phyloP scores from a whole-genome alignment of 2,888 invertebrate genomes.

The Globia sparganii region DNA sequence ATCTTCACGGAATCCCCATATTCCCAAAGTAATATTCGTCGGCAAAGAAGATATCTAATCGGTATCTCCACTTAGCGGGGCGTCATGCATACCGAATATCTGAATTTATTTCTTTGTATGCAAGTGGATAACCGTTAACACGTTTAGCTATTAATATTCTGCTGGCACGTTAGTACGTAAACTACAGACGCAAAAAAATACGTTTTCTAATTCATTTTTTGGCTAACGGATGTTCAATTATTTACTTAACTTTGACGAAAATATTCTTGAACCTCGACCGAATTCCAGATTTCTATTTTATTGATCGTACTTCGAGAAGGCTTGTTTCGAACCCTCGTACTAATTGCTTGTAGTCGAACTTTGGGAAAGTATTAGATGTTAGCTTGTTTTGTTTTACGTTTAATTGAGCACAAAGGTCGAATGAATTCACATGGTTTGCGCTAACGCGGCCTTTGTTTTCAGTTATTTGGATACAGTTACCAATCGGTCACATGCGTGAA shows the following conservation, averaged over 20 bases:
- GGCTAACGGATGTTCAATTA: slow-evolving; percentile 48
- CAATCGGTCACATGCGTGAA: slow-evolving; percentile 48
- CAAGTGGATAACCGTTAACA: slow-evolving; percentile 38
- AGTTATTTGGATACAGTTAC: slow-evolving; percentile 57
- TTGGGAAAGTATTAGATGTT: slow-evolving; percentile 50
- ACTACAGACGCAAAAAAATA: slow-evolving; percentile 34
- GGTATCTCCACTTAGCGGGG: slow-evolving; percentile 20
- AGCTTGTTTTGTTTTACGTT: slow-evolving; percentile 46
- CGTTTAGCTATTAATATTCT: slow-evolving; percentile 48
- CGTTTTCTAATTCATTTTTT: slow-evolving; percentile 54
- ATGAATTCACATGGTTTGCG: slow-evolving; percentile 53
- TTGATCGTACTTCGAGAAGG: slow-evolving; percentile 45
- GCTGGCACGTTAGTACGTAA: slow-evolving; percentile 29
- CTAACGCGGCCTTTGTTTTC: slow-evolving; percentile 61
- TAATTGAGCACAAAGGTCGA: slow-evolving; percentile 59
- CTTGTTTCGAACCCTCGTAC: slow-evolving; percentile 35
- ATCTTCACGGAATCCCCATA: slow-evolving; percentile 16
- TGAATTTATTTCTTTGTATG: slow-evolving; percentile 45
- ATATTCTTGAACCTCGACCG: slow-evolving; percentile 36
- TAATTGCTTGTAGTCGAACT: slow-evolving; percentile 46
- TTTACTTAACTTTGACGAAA: slow-evolving; percentile 41
- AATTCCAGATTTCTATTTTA: slow-evolving; percentile 47
- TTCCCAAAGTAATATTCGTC: slow-evolving; percentile 29
- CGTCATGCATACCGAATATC: slow-evolving; percentile 35
- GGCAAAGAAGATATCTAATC: slow-evolving; percentile 14